Base-by-base conservation (phyloP, 1,140 invertebrate genomes). In the Drosophila prosaltans region DNA sequence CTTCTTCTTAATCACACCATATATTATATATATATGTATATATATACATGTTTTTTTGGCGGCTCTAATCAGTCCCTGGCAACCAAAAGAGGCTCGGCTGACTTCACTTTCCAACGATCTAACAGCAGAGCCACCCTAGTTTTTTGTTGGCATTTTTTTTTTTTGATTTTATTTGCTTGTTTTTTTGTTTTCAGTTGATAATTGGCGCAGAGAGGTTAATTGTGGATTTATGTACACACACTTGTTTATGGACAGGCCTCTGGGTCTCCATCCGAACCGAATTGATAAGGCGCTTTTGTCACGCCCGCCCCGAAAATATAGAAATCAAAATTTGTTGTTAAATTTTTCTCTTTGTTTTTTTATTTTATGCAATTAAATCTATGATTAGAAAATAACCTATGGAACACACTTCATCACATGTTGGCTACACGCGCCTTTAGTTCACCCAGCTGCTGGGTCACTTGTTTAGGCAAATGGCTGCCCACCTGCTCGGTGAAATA, bases 401-500 rank as follows among this genome's bases (percentile, higher is more conserved):
- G 81, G 77, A 81, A 85, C 69, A 69, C 54, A 69, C 80, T 21
- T 39, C 55, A 89, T 89, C 85, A 90, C 81, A 92, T 92, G 64
- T 81, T 91, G 58, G 93, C 80, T 51, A 97, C 92, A 61, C 96
- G 94, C 48, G 95, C 93, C 85, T 96, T 95, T 36, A 99, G 94
- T 59, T 93, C 93, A 65, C 95, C 93, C 30, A 99, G 93, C 93
- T 99, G 95, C 1, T 95, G 90, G 59, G 93, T 91, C 78, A 99
- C 96, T 64, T 94, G 94, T 40, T 93, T 86, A 0, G 98, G 98
- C 32, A 99, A 93, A 93, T 99, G 98, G 7, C 93, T 91, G 3
- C 96, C 97, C 11, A 99, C 96, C 94, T 99, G 98, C 74, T 97
- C 95, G 39, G 96, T 94, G 90, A 99, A 97, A 93, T 99, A 99